Evolutionary conservation across 1,140 invertebrate species (phyloP).

Genomic region (Megalopta genalis): DNA sequence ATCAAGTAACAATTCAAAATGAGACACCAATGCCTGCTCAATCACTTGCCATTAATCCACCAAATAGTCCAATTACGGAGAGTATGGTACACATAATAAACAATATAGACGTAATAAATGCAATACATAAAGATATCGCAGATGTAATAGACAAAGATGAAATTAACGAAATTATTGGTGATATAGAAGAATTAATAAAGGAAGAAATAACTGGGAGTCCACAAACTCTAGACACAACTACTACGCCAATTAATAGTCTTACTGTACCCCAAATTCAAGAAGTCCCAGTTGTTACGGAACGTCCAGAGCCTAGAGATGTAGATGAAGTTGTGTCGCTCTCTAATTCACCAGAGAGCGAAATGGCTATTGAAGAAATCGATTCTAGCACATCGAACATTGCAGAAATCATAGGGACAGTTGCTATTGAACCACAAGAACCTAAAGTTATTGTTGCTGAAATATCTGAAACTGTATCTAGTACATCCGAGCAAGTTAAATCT

Average conservation of each 20-base stretch:
- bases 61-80: slow-evolving; percentile 68
- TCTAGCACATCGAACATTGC: slow-evolving; percentile 76
- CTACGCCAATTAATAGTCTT: slow-evolving; percentile 55
- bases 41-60: slow-evolving; percentile 33
- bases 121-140: slow-evolving; percentile 76
- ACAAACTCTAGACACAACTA: slow-evolving; percentile 54
- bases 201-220: slow-evolving; percentile 77
- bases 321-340: slow-evolving; percentile 65
- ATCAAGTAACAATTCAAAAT: slow-evolving; percentile 44
- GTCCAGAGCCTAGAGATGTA: slow-evolving; percentile 59
- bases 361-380: slow-evolving; percentile 77
- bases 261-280: slow-evolving; percentile 50
- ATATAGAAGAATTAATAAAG: slow-evolving; percentile 79
- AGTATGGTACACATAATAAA: slow-evolving; percentile 76
- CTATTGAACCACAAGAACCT: slow-evolving; percentile 64
- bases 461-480: slow-evolving; percentile 28
- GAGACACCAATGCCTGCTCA: slow-evolving; percentile 20
- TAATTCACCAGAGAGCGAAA: slow-evolving; percentile 72
- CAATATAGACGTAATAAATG: slow-evolving; percentile 71
- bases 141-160: slow-evolving; percentile 78
- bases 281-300: slow-evolving; percentile 52
- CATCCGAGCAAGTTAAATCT: slow-evolving; percentile 43
- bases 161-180: slow-evolving; percentile 79
- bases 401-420: slow-evolving; percentile 76
- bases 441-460: slow-evolving; percentile 64